Conservation (phyloP, 2,113 vertebrate species). For the Gymnocephalus cernua region DNA sequence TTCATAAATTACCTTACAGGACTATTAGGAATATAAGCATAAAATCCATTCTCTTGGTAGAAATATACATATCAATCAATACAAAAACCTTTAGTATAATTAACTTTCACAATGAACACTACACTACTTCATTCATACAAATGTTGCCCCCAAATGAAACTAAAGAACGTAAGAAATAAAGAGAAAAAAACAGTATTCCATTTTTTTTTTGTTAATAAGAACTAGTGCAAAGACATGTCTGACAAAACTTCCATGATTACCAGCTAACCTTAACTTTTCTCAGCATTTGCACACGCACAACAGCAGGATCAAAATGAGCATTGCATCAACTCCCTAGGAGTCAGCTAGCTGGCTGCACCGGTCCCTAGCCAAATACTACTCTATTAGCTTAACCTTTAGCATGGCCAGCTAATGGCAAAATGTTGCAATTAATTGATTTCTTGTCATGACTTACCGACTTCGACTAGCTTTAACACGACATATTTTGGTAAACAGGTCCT, state of each 20-base stretch:
- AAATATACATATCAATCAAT: not conserved
- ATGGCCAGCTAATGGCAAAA: not conserved
- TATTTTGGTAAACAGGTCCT: not conserved
- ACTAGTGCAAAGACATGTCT: not conserved
- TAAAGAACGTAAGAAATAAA: not conserved
- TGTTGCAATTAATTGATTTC: not conserved
- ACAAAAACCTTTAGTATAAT: constrained; percentile 4
- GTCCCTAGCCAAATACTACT: not conserved
- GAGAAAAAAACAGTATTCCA: not conserved
- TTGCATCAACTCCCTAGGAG: not conserved
- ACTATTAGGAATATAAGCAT: not conserved
- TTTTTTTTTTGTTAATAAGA: not conserved
- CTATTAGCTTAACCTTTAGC: not conserved
- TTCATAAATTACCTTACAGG: constrained; percentile 6
- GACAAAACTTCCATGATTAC: not conserved
- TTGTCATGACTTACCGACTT: not conserved
- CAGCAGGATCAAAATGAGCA: no score
- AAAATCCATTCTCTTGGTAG: not conserved
- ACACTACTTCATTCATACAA: not conserved
- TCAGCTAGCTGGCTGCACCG: not conserved
- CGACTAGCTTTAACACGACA: not conserved
- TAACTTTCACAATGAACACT: not conserved
- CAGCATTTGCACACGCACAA: not conserved
- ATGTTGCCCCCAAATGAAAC: not conserved
- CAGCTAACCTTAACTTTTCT: not conserved